phyloP scores from a whole-genome alignment of 64 coral and sea anemone genomes.

The Dendrophyllia cribrosa region DNA sequence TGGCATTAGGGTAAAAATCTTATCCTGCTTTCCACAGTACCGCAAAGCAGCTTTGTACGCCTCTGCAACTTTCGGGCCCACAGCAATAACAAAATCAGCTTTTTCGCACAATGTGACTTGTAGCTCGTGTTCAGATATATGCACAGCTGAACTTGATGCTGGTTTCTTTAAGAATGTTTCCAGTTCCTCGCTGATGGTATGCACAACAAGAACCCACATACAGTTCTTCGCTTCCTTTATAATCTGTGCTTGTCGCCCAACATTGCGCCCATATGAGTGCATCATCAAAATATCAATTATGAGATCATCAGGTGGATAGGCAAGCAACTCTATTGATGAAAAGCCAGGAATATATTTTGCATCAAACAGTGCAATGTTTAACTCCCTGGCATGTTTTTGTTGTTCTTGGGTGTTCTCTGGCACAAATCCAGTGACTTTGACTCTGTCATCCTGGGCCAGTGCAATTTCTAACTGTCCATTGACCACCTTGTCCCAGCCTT shows the following conservation, averaged over 20 bases:
- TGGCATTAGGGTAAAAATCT: conserved; percentile 1
- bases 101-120: neutral
- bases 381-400: neutral
- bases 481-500: conserved; percentile 16
- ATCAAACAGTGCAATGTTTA: conserved; percentile 15
- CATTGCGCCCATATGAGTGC: conserved; percentile 21
- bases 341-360: conserved; percentile 3
- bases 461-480: conserved; percentile 1
- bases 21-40: neutral
- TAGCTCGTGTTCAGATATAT: conserved; percentile 2
- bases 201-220: conserved; percentile 33
- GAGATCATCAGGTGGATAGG: conserved; percentile 37
- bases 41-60: conserved; percentile 16
- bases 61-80: conserved; percentile 50
- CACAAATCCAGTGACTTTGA: conserved; percentile 19
- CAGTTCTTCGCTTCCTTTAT: conserved; percentile 14
- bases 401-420: conserved; percentile 7
- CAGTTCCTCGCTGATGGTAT: conserved; percentile 27
- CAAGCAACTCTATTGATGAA: neutral
- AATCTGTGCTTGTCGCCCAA: conserved; percentile 20
- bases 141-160: neutral
- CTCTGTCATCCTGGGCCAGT: neutral
- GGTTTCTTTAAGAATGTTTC: neutral
- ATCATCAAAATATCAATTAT: conserved; percentile 37
- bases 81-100: conserved; percentile 32